Base-by-base conservation (phyloP, 1,140 invertebrate genomes). In the Camponotus vicinus region DNA sequence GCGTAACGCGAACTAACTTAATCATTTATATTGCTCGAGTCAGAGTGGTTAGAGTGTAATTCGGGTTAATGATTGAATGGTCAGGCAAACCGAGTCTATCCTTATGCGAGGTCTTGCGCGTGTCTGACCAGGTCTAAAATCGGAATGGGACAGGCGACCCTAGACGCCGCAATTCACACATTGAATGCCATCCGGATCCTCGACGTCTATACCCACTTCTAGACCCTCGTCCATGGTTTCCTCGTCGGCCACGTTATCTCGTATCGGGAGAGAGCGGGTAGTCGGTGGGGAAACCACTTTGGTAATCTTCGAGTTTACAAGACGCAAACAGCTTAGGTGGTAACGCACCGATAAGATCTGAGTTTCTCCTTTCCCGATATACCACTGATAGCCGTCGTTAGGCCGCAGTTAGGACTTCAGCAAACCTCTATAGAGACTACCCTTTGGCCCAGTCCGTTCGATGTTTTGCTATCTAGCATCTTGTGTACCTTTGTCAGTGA, bases 251-350 rank as follows among this genome's bases (percentile, higher is more conserved):
- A 84, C 89, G 91, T 93, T 93, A 93, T 93, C 93, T 93, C 77
- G 85, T 90, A 93, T 93, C 92, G 40, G 64, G 57, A 69, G 69
- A 57, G 83, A 86, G 76, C 67, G 37, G 77, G 86, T 64, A 85
- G 90, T 61, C 52, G 84, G 82, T 69, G 64, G 79, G 64, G 80
- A 79, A 87, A 86, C 52, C 90, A 79, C 66, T 91, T 85, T 78
- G 75, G 76, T 90, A 91, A 92, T 91, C 90, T 91, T 88, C 86
- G 88, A 94, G 93, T 93, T 94, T 93, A 93, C 93, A 93, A 93
- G 93, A 94, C 92, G 93, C 93, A 94, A 94, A 94, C 92, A 93
- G 93, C 92, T 93, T 93, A 93, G 91, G 93, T 93, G 92, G 92
- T 93, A 92, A 93, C 93, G 90, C 90, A 91, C 88, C 90, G 93